A percentile compares a stretch with the other conserved stretches of the same genome.
Evolutionary conservation across 2,113 vertebrate species (phyloP).

Genomic region (Apaloderma vittatum): DNA sequence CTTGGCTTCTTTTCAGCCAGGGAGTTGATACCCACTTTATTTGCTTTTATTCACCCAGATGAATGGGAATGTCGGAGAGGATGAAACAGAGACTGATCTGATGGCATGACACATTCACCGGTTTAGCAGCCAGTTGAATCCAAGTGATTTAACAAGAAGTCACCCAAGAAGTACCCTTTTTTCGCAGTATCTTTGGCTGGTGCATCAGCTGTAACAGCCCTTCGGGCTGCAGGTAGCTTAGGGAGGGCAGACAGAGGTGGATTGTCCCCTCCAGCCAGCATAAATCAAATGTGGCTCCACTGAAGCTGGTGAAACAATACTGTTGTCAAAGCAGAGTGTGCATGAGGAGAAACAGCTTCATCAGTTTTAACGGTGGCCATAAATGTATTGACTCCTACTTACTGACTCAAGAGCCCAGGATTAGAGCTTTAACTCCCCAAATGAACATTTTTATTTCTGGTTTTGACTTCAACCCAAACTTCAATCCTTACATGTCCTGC

Average conservation of each 20-base stretch:
- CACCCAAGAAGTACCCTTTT: neutral
- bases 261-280: neutral
- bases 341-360: neutral
- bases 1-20: neutral
- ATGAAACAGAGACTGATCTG: neutral
- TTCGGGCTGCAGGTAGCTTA: neutral
- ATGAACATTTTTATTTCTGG: neutral
- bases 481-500: neutral
- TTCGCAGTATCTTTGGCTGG: neutral
- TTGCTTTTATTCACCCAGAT: neutral
- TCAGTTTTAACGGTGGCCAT: neutral
- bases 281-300: neutral
- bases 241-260: neutral
- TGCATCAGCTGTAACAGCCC: neutral
- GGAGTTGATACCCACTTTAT: neutral
- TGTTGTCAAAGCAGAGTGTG: neutral
- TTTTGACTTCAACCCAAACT: neutral
- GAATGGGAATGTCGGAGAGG: neutral
- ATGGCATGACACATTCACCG: rapidly evolving
- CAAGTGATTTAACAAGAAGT: neutral
- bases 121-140: neutral
- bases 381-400: neutral
- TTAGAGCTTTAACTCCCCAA: neutral
- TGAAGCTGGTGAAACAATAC: neutral
- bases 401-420: neutral